Base-by-base conservation (phyloP, 2,113 vertebrate genomes). In the Propithecus coquereli region DNA sequence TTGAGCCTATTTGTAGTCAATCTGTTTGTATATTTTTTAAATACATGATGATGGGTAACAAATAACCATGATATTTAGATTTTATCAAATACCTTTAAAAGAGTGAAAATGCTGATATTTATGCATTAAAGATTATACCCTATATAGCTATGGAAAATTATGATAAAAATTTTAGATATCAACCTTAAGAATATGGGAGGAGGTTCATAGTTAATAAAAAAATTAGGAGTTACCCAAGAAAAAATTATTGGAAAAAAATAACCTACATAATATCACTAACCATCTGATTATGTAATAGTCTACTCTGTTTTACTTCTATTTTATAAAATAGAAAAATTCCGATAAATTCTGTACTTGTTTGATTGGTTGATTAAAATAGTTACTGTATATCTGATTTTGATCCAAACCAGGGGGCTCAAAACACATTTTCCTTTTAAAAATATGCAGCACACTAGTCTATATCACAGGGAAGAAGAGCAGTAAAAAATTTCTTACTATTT, bases 241-340 rank as follows among this genome's bases (percentile, higher is more conserved):
- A 81, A 96, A 79, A 52, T 50, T 32, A 59, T 12, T 63, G 54
- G 90, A 52, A 88, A 50, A 8, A 47, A 94, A 30, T 63, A 82
- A 22, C 65, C 50, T 83, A 63, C 2, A 68, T 22, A 20, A 30
- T 66, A n/a, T 85, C 63, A 83, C 1, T 43, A 45, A 63, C 27
- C 74, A 80, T n/a, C 87, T 93, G 65, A 61, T 82, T 89, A 63
- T 70, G n/a, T n/a, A 87, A 77, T 43, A 76, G 27, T 59, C 52
- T 80, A 40, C 32, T 92, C 6, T 92, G 4, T 90, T 97, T 92
- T 77, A n/a, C 52, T 82, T 90, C 20, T 95, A 30, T 71, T 93
- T 96, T 80, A 30, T 37, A 92, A 88, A 57, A 90, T 61, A 89
- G 27, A 47, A 47, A 81, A 80, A 79, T 90, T 90, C 27, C 74